Conservation (phyloP, 2,113 vertebrate genomes). For the Rhinolophus sinicus region DNA sequence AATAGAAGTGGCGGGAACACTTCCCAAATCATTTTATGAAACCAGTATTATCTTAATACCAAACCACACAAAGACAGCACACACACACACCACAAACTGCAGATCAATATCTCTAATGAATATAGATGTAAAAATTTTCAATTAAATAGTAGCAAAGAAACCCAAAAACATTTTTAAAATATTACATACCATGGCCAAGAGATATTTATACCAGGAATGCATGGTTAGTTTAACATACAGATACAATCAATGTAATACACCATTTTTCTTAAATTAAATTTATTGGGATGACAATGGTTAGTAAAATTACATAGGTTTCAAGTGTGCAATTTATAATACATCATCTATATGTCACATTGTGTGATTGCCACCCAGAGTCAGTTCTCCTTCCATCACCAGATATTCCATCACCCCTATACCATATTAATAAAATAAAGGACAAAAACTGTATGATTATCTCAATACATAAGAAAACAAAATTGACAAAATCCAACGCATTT, state of each 20-base stretch:
- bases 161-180: neutral
- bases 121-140: neutral
- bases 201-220: neutral
- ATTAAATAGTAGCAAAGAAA: neutral
- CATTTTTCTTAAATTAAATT: no score
- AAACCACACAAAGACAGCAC: neutral
- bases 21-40: neutral
- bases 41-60: neutral
- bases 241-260: neutral
- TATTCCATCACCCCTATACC: no score
- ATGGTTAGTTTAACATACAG: neutral
- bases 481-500: neutral
- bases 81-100: neutral
- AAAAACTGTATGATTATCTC: neutral
- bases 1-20: neutral
- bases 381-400: no score
- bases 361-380: no score
- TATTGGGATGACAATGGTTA: no score
- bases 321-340: no score
- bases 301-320: no score
- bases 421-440: neutral
- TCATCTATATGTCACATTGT: no score
- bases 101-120: neutral
- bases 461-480: neutral
- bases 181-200: neutral